phyloP scores from a whole-genome alignment of 2,797 vertebrate species.

The Zalophus californianus region DNA sequence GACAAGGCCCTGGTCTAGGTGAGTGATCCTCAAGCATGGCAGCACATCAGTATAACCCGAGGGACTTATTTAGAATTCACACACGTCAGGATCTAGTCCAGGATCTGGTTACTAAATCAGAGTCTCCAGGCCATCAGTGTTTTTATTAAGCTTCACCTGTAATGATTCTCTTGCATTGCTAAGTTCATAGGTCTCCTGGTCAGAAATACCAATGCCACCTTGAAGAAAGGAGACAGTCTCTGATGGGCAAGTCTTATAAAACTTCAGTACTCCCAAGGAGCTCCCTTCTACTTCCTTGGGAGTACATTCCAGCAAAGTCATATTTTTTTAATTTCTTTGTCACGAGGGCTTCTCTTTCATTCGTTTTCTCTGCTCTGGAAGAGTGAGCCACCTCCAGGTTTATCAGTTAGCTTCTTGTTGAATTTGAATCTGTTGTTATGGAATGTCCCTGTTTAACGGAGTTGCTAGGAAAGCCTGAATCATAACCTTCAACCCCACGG shows the following conservation, averaged over 20 bases:
- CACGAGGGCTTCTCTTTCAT: background rate
- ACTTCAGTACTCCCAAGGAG: background rate
- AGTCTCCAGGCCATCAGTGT: background rate
- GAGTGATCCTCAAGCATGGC: slow-evolving; percentile 50
- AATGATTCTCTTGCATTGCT: background rate
- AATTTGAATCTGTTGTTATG: background rate
- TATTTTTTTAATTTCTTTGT: background rate
- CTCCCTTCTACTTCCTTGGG: background rate
- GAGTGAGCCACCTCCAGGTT: background rate
- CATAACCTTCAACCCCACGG: background rate
- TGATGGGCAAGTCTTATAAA: background rate
- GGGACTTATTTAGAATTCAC: slow-evolving; percentile 61
- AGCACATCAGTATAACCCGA: slow-evolving; percentile 51
- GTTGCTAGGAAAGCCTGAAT: slow-evolving; percentile 63
- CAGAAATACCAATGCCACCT: background rate
- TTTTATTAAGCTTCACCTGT: background rate
- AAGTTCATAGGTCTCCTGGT: background rate
- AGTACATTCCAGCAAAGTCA: background rate
- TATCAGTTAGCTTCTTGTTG: background rate
- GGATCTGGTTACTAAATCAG: slow-evolving; percentile 1
- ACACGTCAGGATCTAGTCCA: slow-evolving; percentile 14
- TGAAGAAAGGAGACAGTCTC: background rate
- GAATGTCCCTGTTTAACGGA: background rate
- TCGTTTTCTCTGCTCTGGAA: background rate
- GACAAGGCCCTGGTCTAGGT: slow-evolving; percentile 58